Base-by-base conservation (phyloP, 2,113 vertebrate species). In the Mesocricetus auratus region DNA sequence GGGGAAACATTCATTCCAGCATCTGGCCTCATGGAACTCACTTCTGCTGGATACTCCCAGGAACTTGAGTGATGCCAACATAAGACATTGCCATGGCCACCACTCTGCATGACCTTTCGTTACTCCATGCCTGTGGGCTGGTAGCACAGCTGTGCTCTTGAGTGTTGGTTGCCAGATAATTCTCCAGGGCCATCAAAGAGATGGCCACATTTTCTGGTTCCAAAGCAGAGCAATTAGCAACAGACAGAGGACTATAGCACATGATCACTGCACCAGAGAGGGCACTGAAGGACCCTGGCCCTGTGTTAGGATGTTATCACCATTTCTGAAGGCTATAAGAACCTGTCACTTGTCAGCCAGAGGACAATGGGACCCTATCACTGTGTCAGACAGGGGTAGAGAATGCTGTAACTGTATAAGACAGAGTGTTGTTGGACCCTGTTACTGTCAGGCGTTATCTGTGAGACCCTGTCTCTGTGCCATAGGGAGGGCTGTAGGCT, bases 161-260 rank as follows among this genome's bases (percentile, higher is more conserved):
- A 79, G 86, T 69, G 36, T 42, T 0, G 1, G 64, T 66, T 94
- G 75, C 93, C 91, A 94, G 89, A 56, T 85, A 90, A 91, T 96
- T 96, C 90, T 96, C 94, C 45, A 58, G 79, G 87, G 75, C 45
- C 47, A 88, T 95, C 89, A 15, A 36, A 87, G 71, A 83, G 88
- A 91, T 88, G 82, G 96, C 85, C 69, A 58, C 26, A 21, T 89
- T 94, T 82, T 69, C 42, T 94, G 81, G 94, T 96, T 71, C 64
- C 56, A 53, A 91, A 71, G 91, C n/a, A 86, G 83, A 97, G 74
- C 91, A 82, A 95, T 97, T 86, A 95, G 94, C 93, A 98, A 93
- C 62, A 90, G 62, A 33, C 58, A 66, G 83, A 69, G 21, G 31
- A n/a, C 45, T 26, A 2, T n/a, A 26, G 64, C 12, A n/a, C 47